Base-by-base conservation (phyloP, 92 coral and sea anemone species). In the Zoanthus sansibaricus region DNA sequence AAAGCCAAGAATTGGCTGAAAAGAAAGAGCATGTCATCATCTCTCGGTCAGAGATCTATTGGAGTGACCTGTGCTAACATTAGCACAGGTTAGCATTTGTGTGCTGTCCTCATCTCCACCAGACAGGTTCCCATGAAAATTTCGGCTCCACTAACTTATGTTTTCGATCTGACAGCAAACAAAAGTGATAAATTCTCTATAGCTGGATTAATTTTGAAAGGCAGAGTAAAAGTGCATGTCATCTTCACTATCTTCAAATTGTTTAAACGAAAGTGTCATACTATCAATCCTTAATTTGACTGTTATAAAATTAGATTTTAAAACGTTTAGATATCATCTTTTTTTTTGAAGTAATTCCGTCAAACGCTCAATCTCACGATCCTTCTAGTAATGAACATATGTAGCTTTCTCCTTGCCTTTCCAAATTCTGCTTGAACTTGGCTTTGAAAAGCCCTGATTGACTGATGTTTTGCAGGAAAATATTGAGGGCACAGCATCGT, bases 401-500 rank as follows among this genome's bases (percentile, higher is more conserved):
- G 8, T 31, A n/a, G 71, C 4, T n/a, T 66, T 66, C 25, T 66
- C 71, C 33, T 3, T 7, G 25, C 25, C 71, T 66, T 66, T 66
- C 0, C 33, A 9, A 31, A 66, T n/a, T n/a, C 18, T 16, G 33
- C 25, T 6, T 66, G 71, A 66, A 66, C 71, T 66, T 66, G 71
- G 11, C 71, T 25, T 66, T 66, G 71, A 66, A 9, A 66, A 66
- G 30, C 71, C 31, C 71, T 66, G 66, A 80, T 59, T 47, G 74
- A 80, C 86, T 80, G 74, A 52, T 80, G 75, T 61, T 80, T 55
- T 62, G 56, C 51, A 80, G 21, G 86, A 18, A 30, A 62, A 62
- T 62, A 80, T n/a, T 80, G 86, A 80, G 51, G 46, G 20, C 5
- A 73, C 78, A 32, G 78, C 78, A 73, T 73, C 45, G 8, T 18